Evolutionary conservation across 2,797 vertebrate species (phyloP), one percentile per base, ranked within the genome.

Genomic region (Sus cebifrons): DNA sequence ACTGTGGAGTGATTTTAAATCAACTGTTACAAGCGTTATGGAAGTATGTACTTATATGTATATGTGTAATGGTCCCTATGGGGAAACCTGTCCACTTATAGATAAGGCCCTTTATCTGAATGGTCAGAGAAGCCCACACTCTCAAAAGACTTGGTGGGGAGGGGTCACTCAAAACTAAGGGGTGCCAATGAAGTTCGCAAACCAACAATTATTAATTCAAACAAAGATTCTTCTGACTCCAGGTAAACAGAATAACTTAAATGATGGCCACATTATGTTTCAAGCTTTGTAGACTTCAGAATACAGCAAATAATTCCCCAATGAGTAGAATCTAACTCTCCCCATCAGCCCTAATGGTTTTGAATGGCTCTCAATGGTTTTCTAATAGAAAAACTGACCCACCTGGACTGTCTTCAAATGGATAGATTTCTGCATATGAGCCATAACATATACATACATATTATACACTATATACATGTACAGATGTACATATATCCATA

Each of bases 391-490:
- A 96, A 89, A 96, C 0, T 71, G 85, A 94, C 85, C 64, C 32
- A 88, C 58, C 93, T 84, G 85, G 95, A 90, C 89, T 97, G 89
- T 93, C 95, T 97, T 96, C 90, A 97, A 97, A 96, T 95, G 97
- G 97, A 97, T 96, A 97, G 97, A 97, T 98, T 97, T 98, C 97
- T 98, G 84, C 97, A 98, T 97, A 95, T 97, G 98, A 97, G 96
- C 97, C 97, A 96, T 93, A 97, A 98, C 95, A 98, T 97, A 98
- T 96, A 98, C 97, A 97, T 96, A 97, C 91, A 96, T 97, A 97
- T 97, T 89, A 94, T 97, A 98, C 97, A 98, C 97, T 98, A 97
- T 98, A 79, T 97, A 96, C 96, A 97, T 98, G 98, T 95, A 96
- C 97, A 96, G 90, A 96, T 93, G 97, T 98, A 98, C 97, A 98